These are phyloP conservation scores for Origma solitaria DNA, from an alignment of 2,113 vertebrate genomes.

Conservation along the genomic window DNA sequence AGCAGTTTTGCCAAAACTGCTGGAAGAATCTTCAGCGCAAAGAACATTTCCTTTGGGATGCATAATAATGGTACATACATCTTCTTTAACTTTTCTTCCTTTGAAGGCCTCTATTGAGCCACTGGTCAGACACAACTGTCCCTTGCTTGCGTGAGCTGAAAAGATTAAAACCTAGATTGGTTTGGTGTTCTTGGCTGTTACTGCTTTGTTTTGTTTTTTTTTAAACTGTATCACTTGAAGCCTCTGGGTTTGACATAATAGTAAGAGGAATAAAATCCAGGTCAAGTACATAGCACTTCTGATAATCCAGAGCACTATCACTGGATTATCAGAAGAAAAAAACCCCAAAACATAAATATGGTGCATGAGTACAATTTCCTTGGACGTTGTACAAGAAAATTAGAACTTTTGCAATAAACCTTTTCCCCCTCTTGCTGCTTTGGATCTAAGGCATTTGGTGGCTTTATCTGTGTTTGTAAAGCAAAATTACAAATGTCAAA, in stretches of 20 bases:
- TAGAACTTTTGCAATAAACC: background rate
- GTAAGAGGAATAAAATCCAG: background rate
- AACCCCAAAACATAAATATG: fast-evolving
- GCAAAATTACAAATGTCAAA: background rate
- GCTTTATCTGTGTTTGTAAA: background rate
- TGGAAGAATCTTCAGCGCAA: background rate
- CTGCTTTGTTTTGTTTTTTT: background rate
- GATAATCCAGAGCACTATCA: background rate
- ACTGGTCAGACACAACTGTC: background rate
- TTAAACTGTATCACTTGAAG: background rate
- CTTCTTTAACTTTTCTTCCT: background rate
- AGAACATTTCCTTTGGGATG: background rate
- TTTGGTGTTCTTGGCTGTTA: background rate
- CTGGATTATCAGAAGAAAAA: background rate
- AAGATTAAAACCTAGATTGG: background rate
- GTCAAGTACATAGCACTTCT: background rate
- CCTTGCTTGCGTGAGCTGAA: background rate
- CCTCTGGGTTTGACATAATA: background rate
- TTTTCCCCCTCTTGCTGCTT: background rate
- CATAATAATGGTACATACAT: background rate
- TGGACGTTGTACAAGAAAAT: background rate
- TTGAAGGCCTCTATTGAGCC: background rate
- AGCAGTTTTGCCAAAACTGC: background rate
- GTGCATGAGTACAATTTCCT: background rate
- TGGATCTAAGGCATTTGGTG: background rate